phyloP scores from a whole-genome alignment of 2,113 vertebrate species.

The Ammospiza caudacuta region DNA sequence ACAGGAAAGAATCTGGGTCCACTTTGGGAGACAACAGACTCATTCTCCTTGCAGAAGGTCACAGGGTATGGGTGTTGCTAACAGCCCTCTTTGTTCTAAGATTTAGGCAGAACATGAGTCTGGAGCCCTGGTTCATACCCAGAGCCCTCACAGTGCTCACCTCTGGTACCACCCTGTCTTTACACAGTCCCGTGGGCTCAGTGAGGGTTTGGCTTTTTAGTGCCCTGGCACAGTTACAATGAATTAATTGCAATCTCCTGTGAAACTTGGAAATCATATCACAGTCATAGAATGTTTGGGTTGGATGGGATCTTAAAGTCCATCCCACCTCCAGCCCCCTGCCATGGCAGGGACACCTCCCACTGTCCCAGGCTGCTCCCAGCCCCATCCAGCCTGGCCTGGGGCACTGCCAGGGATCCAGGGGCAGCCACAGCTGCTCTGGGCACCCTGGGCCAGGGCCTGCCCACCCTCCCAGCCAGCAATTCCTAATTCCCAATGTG shows the following conservation, averaged over 20 bases:
- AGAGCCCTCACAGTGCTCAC: fast-evolving
- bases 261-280: neutral
- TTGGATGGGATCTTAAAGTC: neutral
- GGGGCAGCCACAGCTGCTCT: neutral
- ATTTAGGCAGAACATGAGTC: neutral
- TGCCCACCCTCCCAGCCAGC: neutral
- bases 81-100: neutral
- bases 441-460: neutral
- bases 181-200: fast-evolving
- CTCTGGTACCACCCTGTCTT: fast-evolving
- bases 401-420: neutral
- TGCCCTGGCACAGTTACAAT: fast-evolving
- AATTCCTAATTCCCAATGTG: too few species aligned
- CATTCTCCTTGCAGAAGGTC: neutral
- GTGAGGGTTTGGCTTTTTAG: fast-evolving
- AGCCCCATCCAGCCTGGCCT: neutral
- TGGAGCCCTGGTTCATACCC: fast-evolving
- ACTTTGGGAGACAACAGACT: neutral
- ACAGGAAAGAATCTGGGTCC: neutral
- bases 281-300: neutral
- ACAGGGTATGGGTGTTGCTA: neutral
- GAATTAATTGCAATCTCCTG: neutral
- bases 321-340: fast-evolving
- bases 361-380: fast-evolving
- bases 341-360: neutral